Evolutionary conservation across 2,888 invertebrate species (phyloP).

Genomic region (Metopia argyrocephala): DNA sequence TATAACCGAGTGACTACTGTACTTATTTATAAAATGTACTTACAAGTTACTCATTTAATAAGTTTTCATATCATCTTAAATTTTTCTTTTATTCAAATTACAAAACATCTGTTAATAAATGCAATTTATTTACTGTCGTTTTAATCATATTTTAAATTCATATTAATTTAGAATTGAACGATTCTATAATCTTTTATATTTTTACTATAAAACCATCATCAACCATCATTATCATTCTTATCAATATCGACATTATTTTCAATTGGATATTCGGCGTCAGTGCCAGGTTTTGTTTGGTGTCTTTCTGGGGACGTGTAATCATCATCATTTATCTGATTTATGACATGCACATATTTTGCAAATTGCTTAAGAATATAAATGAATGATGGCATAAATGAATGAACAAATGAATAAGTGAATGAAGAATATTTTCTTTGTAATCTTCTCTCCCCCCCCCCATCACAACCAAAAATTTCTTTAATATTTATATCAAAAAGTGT

Average conservation of each 20-base stretch:
- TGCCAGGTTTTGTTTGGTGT: constrained; percentile 40
- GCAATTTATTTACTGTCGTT: constrained; percentile 39
- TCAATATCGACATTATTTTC: neutral
- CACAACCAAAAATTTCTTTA: no score
- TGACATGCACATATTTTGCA: constrained; percentile 60
- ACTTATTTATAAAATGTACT: no score
- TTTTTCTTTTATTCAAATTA: no score
- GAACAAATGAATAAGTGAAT: neutral
- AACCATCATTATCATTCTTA: neutral
- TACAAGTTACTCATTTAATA: no score
- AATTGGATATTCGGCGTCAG: neutral
- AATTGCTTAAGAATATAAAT: constrained; percentile 53
- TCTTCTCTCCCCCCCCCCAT: neutral
- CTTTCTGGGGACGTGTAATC: constrained; percentile 49
- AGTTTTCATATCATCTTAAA: no score
- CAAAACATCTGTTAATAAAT: constrained; percentile 47
- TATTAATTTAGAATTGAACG: constrained; percentile 31
- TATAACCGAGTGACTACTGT: no score
- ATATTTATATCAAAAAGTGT: neutral
- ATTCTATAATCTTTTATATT: constrained; percentile 41
- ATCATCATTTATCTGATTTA: constrained; percentile 63
- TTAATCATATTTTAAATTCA: constrained; percentile 46
- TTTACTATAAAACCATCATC: constrained; percentile 16
- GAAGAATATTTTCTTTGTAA: neutral
- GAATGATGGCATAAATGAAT: neutral